Conservation (phyloP, 2,888 invertebrate genomes). For the Lepas anatifera region DNA sequence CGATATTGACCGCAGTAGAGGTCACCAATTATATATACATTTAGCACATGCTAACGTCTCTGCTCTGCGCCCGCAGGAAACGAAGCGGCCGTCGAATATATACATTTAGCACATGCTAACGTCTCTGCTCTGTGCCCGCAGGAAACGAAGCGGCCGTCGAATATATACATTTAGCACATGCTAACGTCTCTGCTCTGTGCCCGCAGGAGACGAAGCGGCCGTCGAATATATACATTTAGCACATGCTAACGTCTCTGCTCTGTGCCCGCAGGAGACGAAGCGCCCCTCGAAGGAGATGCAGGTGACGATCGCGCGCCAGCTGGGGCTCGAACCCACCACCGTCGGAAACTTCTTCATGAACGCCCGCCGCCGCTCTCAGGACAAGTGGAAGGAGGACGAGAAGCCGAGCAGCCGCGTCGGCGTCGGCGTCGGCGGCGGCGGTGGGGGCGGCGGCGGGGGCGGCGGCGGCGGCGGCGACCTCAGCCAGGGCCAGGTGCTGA, state of each 20-base stretch:
- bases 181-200: neutral
- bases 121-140: constrained; percentile 32
- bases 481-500: constrained; percentile 17
- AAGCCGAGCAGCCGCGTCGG: too few relatives aligned
- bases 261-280: constrained; percentile 72
- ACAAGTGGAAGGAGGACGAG: constrained; percentile 95
- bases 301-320: constrained; percentile 93
- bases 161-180: too few relatives aligned
- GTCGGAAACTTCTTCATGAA: constrained; percentile 99
- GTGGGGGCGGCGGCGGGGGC: constrained; percentile 15
- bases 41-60: too few relatives aligned
- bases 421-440: constrained; percentile 7
- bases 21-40: too few relatives aligned
- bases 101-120: too few relatives aligned
- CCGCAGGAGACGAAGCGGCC: constrained; percentile 93
- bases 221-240: too few relatives aligned
- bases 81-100: constrained; percentile 96
- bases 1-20: too few relatives aligned
- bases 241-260: neutral
- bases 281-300: constrained; percentile 99
- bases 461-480: constrained; percentile 9
- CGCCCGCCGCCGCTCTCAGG: constrained; percentile 75
- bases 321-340: constrained; percentile 92
- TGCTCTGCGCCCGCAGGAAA: constrained; percentile 53
- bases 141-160: constrained; percentile 98